Base-by-base conservation (phyloP, 2,888 invertebrate species). In the Pogonocherus hispidulus region DNA sequence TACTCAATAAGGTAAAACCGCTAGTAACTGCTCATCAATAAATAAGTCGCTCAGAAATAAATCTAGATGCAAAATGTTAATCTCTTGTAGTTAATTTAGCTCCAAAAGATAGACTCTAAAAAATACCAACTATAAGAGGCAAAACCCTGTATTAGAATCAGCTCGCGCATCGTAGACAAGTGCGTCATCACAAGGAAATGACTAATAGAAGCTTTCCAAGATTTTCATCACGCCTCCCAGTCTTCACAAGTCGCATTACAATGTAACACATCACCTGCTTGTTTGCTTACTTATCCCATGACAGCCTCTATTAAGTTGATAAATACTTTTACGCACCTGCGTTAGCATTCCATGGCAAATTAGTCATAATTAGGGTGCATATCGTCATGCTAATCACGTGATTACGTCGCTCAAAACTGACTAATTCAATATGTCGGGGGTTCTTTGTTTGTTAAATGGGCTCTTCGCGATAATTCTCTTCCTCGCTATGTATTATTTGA, bases 281-380 rank as follows among this genome's bases (percentile, higher is more conserved):
- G 51, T 3, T 27, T 35, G 27, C 51, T 51, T 47, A 47, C 41
- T n/a, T 18, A 19, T 16, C 27, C 41, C 27, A n/a, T 11, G 59
- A 51, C 60, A 51, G 16, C 9, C 49, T 35, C 51, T 9, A 62
- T 62, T 37, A 62, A 19, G 14, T 51, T 51, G 60, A 51, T 37
- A 62, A 62, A 62, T 46, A 62, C 49, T 51, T 62, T 20, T 20
- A 51, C 60, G 60, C 60, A 62, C 60, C 60, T 62, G 60, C 49
- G 60, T 62, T 35, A 32, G 60, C 60, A 22, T 49, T 37, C 46
- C 19, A 35, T 19, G 49, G 51, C 49, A 51, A 51, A 62, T 62
- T 62, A 62, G 51, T 62, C 51, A 37, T 62, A 62, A 62, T 62
- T 62, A 62, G 60, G 51, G 23, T 49, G 32, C 49, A 35, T 51